Conservation (phyloP, 2,113 vertebrate species). For the Muscicapa adusta region DNA sequence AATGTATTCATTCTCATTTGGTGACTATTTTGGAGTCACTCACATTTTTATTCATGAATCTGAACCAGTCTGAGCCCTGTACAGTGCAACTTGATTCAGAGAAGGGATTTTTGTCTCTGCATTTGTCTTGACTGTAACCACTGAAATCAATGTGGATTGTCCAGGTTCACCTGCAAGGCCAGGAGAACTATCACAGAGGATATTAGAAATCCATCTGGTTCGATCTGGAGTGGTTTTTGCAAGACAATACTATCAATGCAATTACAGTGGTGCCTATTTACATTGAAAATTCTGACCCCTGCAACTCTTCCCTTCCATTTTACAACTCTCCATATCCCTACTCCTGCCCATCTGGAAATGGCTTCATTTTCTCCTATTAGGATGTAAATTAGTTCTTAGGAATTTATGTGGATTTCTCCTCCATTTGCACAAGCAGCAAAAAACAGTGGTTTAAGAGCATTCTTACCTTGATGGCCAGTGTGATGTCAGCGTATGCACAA, state of each 20-base stretch:
- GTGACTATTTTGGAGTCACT: background rate
- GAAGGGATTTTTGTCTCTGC: background rate
- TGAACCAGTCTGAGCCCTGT: background rate
- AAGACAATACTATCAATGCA: background rate
- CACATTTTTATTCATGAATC: background rate
- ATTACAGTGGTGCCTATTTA: background rate
- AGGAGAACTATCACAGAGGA: background rate
- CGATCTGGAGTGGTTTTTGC: background rate
- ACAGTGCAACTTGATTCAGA: background rate
- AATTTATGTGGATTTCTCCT: background rate
- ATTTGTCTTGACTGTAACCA: background rate
- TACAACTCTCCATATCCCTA: background rate
- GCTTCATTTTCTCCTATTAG: background rate
- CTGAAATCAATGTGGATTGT: background rate
- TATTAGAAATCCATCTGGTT: background rate
- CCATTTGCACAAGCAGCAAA: background rate
- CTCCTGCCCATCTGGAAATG: background rate
- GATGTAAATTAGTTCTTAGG: background rate
- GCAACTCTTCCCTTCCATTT: background rate
- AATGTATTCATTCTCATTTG: background rate
- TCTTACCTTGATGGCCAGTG: constrained; percentile 89
- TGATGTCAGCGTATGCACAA: constrained; percentile 95
- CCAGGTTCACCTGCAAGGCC: background rate
- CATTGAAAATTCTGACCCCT: background rate
- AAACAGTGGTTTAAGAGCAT: background rate